Evolutionary conservation across 2,888 invertebrate species (phyloP).

Genomic region (Cenopis cana): DNA sequence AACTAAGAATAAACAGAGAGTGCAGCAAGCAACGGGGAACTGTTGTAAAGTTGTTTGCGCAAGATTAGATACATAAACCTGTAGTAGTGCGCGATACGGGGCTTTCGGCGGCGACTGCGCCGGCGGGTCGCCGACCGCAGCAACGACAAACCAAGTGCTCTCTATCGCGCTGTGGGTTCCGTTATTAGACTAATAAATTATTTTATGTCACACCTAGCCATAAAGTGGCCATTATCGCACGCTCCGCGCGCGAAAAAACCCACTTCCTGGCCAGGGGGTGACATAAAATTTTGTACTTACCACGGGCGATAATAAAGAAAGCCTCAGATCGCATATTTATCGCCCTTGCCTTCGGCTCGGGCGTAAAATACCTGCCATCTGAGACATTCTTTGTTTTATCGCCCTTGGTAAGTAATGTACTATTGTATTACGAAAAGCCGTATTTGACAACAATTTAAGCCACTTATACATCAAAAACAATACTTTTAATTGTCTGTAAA

Average conservation of each 20-base stretch:
- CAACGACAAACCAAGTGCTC: not conserved
- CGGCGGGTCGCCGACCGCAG: constrained; percentile 37
- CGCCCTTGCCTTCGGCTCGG: too few species aligned
- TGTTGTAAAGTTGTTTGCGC: constrained; percentile 62
- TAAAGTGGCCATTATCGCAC: too few species aligned
- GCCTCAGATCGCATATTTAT: too few species aligned
- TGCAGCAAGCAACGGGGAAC: constrained; percentile 58
- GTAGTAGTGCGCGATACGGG: constrained; percentile 58
- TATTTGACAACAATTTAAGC: not conserved
- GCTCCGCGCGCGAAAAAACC: too few species aligned
- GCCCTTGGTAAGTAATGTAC: too few species aligned
- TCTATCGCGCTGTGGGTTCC: constrained; percentile 3
- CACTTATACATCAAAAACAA: not conserved
- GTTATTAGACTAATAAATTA: not conserved
- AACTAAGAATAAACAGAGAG: constrained; percentile 71
- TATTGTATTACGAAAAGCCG: constrained; percentile 46
- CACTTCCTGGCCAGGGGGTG: too few species aligned
- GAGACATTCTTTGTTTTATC: too few species aligned
- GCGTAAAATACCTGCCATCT: too few species aligned
- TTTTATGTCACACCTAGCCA: too few species aligned
- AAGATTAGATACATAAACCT: constrained; percentile 72
- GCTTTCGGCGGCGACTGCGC: constrained; percentile 48
- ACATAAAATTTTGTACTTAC: too few species aligned
- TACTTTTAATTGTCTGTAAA: not conserved
- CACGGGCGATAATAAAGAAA: too few species aligned